These are phyloP conservation scores for Chloroclystis v-ata DNA, from an alignment of 2,888 invertebrate genomes.

Conservation along the genomic window DNA sequence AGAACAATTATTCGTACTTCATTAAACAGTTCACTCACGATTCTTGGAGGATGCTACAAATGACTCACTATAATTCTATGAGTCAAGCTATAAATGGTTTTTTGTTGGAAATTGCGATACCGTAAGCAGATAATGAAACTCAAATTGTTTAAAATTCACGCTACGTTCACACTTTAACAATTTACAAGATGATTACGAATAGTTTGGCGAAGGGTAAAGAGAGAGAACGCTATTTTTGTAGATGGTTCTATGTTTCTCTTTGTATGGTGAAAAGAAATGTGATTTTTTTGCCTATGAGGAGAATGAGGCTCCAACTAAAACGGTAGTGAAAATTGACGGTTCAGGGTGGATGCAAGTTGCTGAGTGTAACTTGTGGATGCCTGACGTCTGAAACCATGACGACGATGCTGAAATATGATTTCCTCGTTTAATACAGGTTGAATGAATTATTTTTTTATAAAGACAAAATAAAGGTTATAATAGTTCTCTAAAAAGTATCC, in stretches of 20 bases:
- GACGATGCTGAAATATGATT: too few relatives aligned
- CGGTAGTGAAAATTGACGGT: too few relatives aligned
- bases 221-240: conserved; percentile 7
- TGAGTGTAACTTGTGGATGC: too few relatives aligned
- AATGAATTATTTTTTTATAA: too few relatives aligned
- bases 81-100: conserved; percentile 16
- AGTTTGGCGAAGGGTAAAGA: conserved; percentile 24
- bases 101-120: conserved; percentile 20
- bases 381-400: too few relatives aligned
- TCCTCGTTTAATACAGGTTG: too few relatives aligned
- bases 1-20: conserved; percentile 6
- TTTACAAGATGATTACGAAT: conserved; percentile 27
- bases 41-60: conserved; percentile 20
- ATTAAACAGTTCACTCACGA: conserved; percentile 19
- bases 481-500: too few relatives aligned
- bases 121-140: conserved; percentile 20
- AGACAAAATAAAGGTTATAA: too few relatives aligned
- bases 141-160: conserved; percentile 29
- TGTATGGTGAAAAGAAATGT: too few relatives aligned
- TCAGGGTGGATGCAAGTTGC: too few relatives aligned
- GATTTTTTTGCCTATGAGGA: too few relatives aligned
- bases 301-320: too few relatives aligned
- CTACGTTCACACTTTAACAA: conserved; percentile 32
- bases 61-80: conserved; percentile 23
- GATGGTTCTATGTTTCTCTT: background rate